Evolutionary conservation across 2,113 vertebrate species (phyloP).

Genomic region (Hoplias malabaricus): DNA sequence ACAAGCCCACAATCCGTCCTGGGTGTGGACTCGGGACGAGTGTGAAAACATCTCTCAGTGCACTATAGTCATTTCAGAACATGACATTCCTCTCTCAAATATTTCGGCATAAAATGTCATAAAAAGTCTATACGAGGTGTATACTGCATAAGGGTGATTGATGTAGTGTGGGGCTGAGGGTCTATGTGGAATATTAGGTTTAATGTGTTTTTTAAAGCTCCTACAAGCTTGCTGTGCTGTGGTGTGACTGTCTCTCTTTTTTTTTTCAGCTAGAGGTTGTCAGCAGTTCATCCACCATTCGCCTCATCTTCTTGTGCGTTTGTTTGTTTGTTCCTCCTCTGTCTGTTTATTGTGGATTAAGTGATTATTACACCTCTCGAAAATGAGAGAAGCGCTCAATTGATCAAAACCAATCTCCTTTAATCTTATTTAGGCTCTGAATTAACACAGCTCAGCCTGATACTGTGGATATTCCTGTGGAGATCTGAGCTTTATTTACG

Average conservation of each 20-base stretch:
- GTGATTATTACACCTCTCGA: conserved; percentile 27
- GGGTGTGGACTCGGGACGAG: too few species aligned
- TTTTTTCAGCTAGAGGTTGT: neutral
- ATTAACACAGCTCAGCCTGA: conserved; percentile 16
- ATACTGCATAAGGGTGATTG: conserved; percentile 20
- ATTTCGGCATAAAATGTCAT: too few species aligned
- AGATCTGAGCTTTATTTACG: neutral
- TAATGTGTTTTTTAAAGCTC: conserved; percentile 39
- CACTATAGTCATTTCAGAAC: too few species aligned
- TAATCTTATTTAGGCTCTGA: conserved; percentile 31
- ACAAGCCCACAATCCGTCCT: too few species aligned
- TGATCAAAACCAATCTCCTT: conserved; percentile 24
- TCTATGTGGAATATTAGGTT: conserved; percentile 31
- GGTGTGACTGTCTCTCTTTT: conserved; percentile 6
- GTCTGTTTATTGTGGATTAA: conserved; percentile 34
- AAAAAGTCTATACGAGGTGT: conserved; percentile 8
- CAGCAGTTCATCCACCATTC: neutral
- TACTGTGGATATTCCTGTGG: neutral
- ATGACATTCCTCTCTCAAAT: too few species aligned
- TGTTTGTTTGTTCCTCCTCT: conserved; percentile 15
- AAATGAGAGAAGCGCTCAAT: conserved; percentile 29
- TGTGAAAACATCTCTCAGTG: too few species aligned
- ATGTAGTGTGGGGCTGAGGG: conserved; percentile 24
- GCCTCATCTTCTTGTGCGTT: conserved; percentile 13
- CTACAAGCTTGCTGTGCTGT: neutral